Evolutionary conservation across 2,797 vertebrate genomes (phyloP).

Genomic region (Antennarius maculatus): DNA sequence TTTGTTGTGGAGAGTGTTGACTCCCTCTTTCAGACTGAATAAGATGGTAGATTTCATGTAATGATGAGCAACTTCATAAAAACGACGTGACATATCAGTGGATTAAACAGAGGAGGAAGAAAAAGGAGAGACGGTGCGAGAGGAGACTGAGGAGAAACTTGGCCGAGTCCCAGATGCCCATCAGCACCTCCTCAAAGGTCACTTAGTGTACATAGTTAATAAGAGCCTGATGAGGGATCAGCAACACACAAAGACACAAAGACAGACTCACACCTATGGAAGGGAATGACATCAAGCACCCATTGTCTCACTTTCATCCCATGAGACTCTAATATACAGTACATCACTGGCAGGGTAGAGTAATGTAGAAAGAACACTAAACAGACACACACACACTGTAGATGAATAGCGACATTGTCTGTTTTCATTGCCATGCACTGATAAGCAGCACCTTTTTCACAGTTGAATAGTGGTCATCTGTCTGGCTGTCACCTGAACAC

Average conservation of each 20-base stretch:
- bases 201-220: conserved; percentile 78
- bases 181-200: conserved; percentile 83
- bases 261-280: conserved; percentile 2
- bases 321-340: conserved; percentile 23
- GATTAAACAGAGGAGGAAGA: conserved; percentile 14
- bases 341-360: conserved; percentile 7
- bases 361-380: neutral
- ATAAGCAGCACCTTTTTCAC: conserved; percentile 70
- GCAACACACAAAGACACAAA: conserved; percentile 34
- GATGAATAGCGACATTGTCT: conserved; percentile 69
- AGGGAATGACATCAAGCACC: conserved; percentile 14
- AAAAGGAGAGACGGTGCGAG: conserved; percentile 20
- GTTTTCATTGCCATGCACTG: conserved; percentile 66
- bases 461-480: conserved; percentile 54
- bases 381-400: conserved; percentile 13
- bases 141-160: conserved; percentile 37
- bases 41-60: conserved; percentile 9
- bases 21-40: conserved; percentile 8
- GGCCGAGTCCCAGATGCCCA: conserved; percentile 53
- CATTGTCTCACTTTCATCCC: conserved; percentile 26
- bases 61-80: conserved; percentile 43
- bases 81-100: conserved; percentile 5
- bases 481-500: conserved; percentile 34
- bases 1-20: conserved; percentile 12
- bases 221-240: conserved; percentile 78